phyloP scores from a whole-genome alignment of 1,140 invertebrate genomes.

The Drosophila quadrilineata region DNA sequence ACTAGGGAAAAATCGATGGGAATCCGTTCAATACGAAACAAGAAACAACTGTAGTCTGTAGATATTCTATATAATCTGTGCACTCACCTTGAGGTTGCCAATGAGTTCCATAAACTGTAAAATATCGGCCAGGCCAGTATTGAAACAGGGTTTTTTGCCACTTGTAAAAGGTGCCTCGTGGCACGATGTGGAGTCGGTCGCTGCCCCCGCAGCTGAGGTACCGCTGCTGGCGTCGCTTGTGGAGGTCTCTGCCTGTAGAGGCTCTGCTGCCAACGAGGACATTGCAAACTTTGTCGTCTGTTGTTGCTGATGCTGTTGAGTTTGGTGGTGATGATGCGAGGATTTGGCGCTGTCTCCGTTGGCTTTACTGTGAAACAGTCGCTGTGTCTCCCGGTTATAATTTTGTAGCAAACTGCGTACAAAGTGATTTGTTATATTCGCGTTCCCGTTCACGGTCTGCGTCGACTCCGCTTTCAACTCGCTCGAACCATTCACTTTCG shows the following conservation, averaged over 20 bases:
- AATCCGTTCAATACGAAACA: conserved; percentile 1
- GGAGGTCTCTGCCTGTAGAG: conserved; percentile 51
- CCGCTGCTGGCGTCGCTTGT: conserved; percentile 17
- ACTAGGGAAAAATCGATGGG: conserved; percentile 63
- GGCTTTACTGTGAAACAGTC: conserved; percentile 60
- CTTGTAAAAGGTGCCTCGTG: conserved; percentile 49
- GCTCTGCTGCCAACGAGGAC: conserved; percentile 76
- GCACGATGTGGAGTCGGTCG: conserved; percentile 40
- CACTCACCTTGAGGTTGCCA: conserved; percentile 73
- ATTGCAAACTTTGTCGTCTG: conserved; percentile 68
- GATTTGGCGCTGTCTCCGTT: conserved; percentile 47
- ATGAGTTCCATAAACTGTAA: conserved; percentile 79
- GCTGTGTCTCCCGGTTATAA: conserved; percentile 52
- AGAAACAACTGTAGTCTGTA: conserved; percentile 24
- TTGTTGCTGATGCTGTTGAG: conserved; percentile 52
- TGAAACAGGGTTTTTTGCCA: conserved; percentile 73
- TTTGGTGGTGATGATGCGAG: conserved; percentile 26
- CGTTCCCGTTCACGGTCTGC: conserved; percentile 44
- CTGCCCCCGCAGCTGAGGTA: conserved; percentile 6
- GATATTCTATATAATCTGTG: neutral
- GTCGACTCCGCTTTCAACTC: conserved; percentile 57
- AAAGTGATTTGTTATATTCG: conserved; percentile 51
- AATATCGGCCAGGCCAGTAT: conserved; percentile 67
- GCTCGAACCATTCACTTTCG: conserved; percentile 51
- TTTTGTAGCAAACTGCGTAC: conserved; percentile 55